Base-by-base conservation (phyloP, 2,888 invertebrate species). In the Drosophila conformis region DNA sequence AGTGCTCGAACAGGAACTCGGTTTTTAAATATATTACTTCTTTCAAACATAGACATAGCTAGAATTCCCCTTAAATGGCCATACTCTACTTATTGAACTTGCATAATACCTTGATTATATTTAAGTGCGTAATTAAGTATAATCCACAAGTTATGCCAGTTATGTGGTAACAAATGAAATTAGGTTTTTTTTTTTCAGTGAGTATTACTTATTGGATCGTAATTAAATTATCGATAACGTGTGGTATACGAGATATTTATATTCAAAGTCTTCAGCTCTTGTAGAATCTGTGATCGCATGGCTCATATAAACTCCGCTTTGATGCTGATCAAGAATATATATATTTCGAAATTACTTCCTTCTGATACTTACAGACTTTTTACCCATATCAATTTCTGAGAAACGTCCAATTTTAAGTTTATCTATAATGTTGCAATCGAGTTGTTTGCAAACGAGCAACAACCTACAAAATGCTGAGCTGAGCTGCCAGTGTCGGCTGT, bases 401-500 rank as follows among this genome's bases (percentile, higher is more conserved):
- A 25, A 15, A 25, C 46, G 8, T 15, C 29, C n/a, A 31, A 51
- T 29, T 51, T 51, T 0, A 36, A 10, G 11, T 29, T 4, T 33
- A 5, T 27, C 31, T 33, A 21, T 31, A 25, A 38, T 72, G 66
- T 25, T 80, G 67, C 76, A 71, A 76, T 71, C 70, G 40, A 38
- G 18, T 56, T 65, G 42, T 57, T 29, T 35, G 13, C 49, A 62
- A 66, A 42, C 68, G 27, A 53, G 49, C 46, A 48, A 65, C 53
- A 68, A 64, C 61, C 65, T 60, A 67, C 65, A 63, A 64, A 71
- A 58, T 67, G 62, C 64, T 68, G 54, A 56, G n/a, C 38, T 29
- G 7, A 29, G 64, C 62, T 64, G 57, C 53, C 76, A 78, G 57
- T 69, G 88, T 77, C 83, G 83, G 83, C 86, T 66, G 59, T 70